Conservation (phyloP, 2,797 vertebrate species). For the Simalia tracyae region DNA sequence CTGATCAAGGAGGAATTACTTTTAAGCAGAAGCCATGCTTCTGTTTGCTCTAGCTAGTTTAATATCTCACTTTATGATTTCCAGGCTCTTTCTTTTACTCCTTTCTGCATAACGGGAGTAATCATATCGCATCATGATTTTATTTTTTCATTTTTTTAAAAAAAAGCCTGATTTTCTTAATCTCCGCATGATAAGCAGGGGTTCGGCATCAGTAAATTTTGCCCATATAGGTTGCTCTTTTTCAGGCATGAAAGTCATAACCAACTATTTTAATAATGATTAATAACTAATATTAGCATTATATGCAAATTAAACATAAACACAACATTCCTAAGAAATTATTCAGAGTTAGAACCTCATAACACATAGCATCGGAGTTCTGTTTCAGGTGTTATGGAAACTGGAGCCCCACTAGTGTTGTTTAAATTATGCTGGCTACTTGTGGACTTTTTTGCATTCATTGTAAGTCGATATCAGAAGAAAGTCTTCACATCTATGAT, state of each 20-base stretch:
- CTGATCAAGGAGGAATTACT: slow-evolving; percentile 27
- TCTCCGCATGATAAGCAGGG: not conserved
- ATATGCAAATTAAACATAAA: not conserved
- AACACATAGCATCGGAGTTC: not conserved
- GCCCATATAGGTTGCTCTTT: not conserved
- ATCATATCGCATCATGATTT: not conserved
- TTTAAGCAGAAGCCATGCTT: not conserved
- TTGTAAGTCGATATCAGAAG: not conserved
- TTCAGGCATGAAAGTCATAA: not conserved
- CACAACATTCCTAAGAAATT: not conserved
- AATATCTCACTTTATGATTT: slow-evolving; percentile 17
- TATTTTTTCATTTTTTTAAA: not conserved
- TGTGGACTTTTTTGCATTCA: not conserved
- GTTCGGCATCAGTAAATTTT: not conserved
- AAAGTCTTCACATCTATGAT: not conserved
- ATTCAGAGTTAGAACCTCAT: not conserved
- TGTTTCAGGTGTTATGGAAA: not conserved
- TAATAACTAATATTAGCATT: not conserved
- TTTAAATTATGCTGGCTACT: not conserved
- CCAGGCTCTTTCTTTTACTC: not conserved
- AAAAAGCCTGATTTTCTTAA: slow-evolving; percentile 3
- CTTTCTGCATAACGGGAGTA: slow-evolving; percentile 17
- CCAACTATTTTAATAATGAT: not conserved
- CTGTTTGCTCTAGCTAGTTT: not conserved
- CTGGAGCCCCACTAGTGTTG: not conserved